Base-by-base conservation (phyloP, 2,888 invertebrate species). In the Linnaemya vulpina region DNA sequence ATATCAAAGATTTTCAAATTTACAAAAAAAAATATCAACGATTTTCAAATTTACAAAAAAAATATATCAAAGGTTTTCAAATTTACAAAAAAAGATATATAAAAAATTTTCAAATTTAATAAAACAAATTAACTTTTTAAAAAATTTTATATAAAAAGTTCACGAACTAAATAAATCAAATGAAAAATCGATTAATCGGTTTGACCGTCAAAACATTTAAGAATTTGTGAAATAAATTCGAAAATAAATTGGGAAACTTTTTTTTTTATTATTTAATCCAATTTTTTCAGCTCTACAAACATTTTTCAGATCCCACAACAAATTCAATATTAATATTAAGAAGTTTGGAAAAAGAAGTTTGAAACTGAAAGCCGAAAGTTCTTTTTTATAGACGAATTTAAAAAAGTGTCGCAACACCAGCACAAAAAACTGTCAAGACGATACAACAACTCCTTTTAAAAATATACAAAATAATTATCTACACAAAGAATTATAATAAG, bases 401-500 rank as follows among this genome's bases (percentile, higher is more conserved):
- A 30, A 30, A 30, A 2, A 30, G 30, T 3, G 5, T 30, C 5
- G 30, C 30, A 30, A 30, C 30, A 30, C 2, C 30, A 30, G 5
- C 5, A 30, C 5, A 3, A 30, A 30, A 30, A 30, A 30, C 30
- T 30, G 2, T 30, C 5, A 30, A 30, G 5, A 2, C 2, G 30
- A 30, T 30, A 30, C 30, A 30, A 30, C 30, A 30, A 30, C 30
- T 30, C 30, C 30, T 30, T 30, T 30, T 3, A 38, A 65, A 38
- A 65, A 25, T 43, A 55, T 30, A 70, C 15, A 53, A 58, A 11
- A 15, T 63, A 30, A 4, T 83, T 82, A 85, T 3, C 82, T 7
- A 86, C 84, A 86, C 35, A 53, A 73, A 60, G 20, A 20, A 8
- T 11, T 46, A 5, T 9, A 20, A 60, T 35, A 58, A 49, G 65